Evolutionary conservation across 1,140 invertebrate species (phyloP).

Genomic region (Notospermus geniculatus): DNA sequence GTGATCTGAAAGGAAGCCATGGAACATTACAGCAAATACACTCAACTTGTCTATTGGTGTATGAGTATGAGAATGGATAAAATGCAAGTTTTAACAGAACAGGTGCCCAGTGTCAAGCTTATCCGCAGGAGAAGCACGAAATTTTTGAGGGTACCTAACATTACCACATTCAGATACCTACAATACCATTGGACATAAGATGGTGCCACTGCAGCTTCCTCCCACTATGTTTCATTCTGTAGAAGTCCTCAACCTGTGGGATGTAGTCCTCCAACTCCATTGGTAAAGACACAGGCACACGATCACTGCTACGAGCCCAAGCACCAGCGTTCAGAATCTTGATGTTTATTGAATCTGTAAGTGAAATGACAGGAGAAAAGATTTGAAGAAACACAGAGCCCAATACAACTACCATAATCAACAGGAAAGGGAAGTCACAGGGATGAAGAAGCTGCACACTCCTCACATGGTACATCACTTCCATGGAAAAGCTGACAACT

Average conservation of each 20-base stretch:
- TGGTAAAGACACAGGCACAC: slow-evolving; percentile 92
- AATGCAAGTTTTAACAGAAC: too few species aligned
- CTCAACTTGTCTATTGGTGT: not conserved
- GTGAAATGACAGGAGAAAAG: not conserved
- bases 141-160: too few species aligned
- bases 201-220: slow-evolving; percentile 99
- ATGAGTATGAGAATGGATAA: not conserved
- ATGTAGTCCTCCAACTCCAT: slow-evolving; percentile 98
- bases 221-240: slow-evolving; percentile 85
- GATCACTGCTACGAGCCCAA: slow-evolving; percentile 87
- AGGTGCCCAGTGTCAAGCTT: too few species aligned
- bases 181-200: slow-evolving; percentile 95
- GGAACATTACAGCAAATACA: not conserved
- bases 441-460: too few species aligned
- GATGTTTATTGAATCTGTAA: slow-evolving; percentile 61
- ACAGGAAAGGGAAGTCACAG: too few species aligned
- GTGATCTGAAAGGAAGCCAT: slow-evolving; percentile 68
- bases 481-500: slow-evolving; percentile 12
- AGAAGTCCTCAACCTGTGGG: slow-evolving; percentile 79
- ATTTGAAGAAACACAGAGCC: too few species aligned
- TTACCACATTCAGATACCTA: slow-evolving; percentile 30
- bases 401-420: too few species aligned
- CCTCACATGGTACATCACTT: too few species aligned
- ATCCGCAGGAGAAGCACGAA: too few species aligned
- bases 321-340: slow-evolving; percentile 97